phyloP scores from a whole-genome alignment of 2,888 invertebrate genomes.

The Tupiocoris notatus region DNA sequence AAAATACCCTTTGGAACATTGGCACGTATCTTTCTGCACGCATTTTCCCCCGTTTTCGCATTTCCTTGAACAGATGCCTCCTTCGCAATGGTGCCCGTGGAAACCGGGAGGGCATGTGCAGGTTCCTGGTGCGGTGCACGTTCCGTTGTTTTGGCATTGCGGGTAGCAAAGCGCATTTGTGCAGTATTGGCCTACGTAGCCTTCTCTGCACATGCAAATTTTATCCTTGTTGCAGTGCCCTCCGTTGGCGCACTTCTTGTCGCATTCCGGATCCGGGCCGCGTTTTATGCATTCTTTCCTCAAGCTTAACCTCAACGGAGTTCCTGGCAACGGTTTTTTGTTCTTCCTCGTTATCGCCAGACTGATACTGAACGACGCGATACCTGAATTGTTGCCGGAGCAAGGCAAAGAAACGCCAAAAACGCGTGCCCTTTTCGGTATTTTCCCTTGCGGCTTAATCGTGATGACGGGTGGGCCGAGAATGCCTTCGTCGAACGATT shows the following conservation, averaged over 20 bases:
- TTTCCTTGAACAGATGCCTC: constrained; percentile 86
- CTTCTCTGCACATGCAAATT: constrained; percentile 84
- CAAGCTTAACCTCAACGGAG: constrained; percentile 80
- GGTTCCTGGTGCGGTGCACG: constrained; percentile 83
- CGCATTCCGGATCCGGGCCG: constrained; percentile 88
- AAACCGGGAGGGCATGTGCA: constrained; percentile 88
- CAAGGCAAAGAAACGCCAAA: constrained; percentile 87
- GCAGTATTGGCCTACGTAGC: constrained; percentile 88
- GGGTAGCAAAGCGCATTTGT: constrained; percentile 87
- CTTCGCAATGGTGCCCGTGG: constrained; percentile 87
- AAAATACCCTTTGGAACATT: constrained; percentile 87
- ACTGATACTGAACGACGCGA: constrained; percentile 83
- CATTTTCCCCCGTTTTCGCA: constrained; percentile 94
- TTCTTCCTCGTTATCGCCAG: constrained; percentile 77
- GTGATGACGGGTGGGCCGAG: constrained; percentile 84
- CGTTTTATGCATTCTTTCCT: constrained; percentile 92
- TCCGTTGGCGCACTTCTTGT: constrained; percentile 80
- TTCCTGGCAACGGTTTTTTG: constrained; percentile 78
- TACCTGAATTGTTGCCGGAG: constrained; percentile 81
- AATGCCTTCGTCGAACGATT: constrained; percentile 80
- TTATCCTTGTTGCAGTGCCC: constrained; percentile 81
- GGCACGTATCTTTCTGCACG: constrained; percentile 89
- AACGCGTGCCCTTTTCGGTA: constrained; percentile 84
- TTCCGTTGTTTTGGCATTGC: constrained; percentile 89
- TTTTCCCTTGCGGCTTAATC: constrained; percentile 79